Evolutionary conservation across 2,797 vertebrate genomes (phyloP), one percentile per base, ranked within the genome.

Genomic region (Gymnodraco acuticeps): DNA sequence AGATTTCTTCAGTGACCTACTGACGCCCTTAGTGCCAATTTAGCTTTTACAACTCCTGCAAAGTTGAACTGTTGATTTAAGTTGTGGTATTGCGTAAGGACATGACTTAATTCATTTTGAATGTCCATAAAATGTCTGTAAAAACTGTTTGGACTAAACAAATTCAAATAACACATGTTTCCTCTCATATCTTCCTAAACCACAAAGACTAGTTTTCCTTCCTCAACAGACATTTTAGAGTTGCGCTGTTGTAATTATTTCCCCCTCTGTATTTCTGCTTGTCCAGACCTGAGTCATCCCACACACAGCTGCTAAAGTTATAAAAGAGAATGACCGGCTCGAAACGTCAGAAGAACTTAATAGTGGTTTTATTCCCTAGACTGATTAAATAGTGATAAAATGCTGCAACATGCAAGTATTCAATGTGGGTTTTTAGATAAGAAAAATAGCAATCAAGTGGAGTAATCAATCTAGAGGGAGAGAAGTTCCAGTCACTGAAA

Each of bases 261-360:
- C 60, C 55, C 14, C 13, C 38, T 53, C 31, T 7, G 2, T 47
- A 41, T 59, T 78, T 77, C 76, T 70, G 63, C 20, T 78, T 47
- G 46, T 73, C 64, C 55, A 54, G 59, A 86, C 60, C 56, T 16
- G 69, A 73, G 82, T 77, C 81, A 72, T 78, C 70, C 66, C 73
- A 77, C 82, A 78, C 77, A 81, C 83, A 87, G 77, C 84, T 87
- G 88, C 73, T 78, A 41, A 27, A 79, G 74, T 27, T 63, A 80
- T 55, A 54, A 11, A 5, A 64, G 20, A 59, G 43, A 60, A 55
- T 41, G 67, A 87, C 5, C 66, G 72, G 78, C 73, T 59, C 4
- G 55, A 19, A 75, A 63, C 56, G 16, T 59, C 2, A 67, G 8
- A 78, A 67, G 15, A 46, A 46, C 27, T 13, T 31, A 19, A 68